Evolutionary conservation across 1,140 invertebrate genomes (phyloP).

Genomic region (Bombus cullumanus): DNA sequence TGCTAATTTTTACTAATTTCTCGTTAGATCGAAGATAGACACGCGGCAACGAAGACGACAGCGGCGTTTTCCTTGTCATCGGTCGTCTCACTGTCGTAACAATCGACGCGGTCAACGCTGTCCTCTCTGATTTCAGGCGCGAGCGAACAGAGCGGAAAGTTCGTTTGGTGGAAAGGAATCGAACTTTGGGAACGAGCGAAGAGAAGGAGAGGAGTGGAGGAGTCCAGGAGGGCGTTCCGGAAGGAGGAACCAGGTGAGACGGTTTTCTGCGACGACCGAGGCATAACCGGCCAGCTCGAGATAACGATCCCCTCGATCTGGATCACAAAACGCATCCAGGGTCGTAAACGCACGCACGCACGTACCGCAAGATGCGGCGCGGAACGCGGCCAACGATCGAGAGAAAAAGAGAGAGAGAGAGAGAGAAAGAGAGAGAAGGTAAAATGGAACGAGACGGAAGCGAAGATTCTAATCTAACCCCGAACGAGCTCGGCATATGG

Average conservation of each 20-base stretch:
- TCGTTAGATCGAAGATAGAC: no score
- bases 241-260: slow-evolving; percentile 74
- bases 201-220: neutral
- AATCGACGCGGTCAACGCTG: no score
- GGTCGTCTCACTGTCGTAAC: no score
- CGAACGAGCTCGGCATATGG: slow-evolving; percentile 69
- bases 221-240: slow-evolving; percentile 42
- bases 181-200: neutral
- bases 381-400: slow-evolving; percentile 8
- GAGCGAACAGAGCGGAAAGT: no score
- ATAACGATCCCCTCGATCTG: slow-evolving; percentile 78
- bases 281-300: slow-evolving; percentile 71
- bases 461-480: slow-evolving; percentile 74
- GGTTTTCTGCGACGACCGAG: slow-evolving; percentile 71
- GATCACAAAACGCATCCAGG: slow-evolving; percentile 75
- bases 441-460: slow-evolving; percentile 54
- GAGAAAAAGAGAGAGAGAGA: slow-evolving; percentile 6
- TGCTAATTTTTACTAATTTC: no score
- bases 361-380: slow-evolving; percentile 17
- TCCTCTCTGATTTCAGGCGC: no score
- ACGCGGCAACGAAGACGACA: no score
- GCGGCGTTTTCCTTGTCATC: no score
- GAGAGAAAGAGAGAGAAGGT: neutral
- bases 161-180: no score
- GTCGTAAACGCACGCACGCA: slow-evolving; percentile 63